phyloP scores from a whole-genome alignment of 1,140 invertebrate genomes.

The Cardiocondyla obscurior region DNA sequence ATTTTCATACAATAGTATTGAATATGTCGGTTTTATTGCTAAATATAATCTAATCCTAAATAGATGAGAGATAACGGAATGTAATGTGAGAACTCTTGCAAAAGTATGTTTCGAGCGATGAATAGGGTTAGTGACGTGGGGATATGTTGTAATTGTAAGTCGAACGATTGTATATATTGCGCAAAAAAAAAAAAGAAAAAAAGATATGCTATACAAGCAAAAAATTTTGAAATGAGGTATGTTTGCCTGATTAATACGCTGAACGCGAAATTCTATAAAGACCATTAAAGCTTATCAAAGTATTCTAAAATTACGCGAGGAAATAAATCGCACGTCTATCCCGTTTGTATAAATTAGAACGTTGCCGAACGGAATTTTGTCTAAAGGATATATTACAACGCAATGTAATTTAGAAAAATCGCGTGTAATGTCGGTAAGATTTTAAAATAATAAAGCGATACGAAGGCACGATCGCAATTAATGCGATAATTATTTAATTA shows the following conservation, averaged over 20 bases:
- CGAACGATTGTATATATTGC: slow-evolving; percentile 24
- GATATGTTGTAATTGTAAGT: slow-evolving; percentile 23
- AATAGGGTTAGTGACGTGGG: slow-evolving; percentile 33
- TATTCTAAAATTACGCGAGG: background rate
- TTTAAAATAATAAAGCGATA: background rate
- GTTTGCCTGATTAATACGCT: slow-evolving; percentile 51
- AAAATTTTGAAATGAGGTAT: slow-evolving; percentile 37
- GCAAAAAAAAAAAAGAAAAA: slow-evolving; percentile 28
- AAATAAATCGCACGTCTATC: background rate
- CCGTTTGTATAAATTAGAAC: slow-evolving; percentile 1
- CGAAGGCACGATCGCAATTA: background rate
- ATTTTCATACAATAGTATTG: too few species aligned
- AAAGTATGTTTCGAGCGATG: slow-evolving; percentile 23
- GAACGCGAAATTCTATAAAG: slow-evolving; percentile 40
- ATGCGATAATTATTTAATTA: background rate
- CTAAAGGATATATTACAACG: background rate
- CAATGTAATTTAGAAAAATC: background rate
- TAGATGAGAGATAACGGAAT: slow-evolving; percentile 6
- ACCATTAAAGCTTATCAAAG: background rate
- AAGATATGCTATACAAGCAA: slow-evolving; percentile 39
- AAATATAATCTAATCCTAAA: slow-evolving; percentile 4
- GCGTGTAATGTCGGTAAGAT: background rate
- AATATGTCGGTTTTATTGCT: background rate
- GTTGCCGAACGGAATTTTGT: background rate
- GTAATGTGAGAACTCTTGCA: slow-evolving; percentile 4